A percentile compares a stretch with the other conserved stretches of the same genome.
Conservation (phyloP, 2,888 invertebrate genomes). For the Stratiomys singularior region DNA sequence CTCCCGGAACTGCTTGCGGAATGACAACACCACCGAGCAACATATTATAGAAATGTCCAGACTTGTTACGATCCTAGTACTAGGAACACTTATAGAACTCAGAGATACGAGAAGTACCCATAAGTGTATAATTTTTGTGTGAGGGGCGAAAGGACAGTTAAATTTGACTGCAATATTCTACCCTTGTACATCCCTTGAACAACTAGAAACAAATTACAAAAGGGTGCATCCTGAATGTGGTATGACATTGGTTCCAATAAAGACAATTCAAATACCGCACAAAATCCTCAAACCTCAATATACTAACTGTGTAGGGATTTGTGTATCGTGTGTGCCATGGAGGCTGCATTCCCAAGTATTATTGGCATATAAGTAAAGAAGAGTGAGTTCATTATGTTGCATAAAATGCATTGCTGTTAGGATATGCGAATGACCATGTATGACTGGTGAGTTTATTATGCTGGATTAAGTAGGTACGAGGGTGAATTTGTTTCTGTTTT, state of each 20-base stretch:
- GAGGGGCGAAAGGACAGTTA: not conserved
- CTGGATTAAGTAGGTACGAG: not conserved
- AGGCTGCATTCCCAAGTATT: not conserved
- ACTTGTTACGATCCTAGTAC: not conserved
- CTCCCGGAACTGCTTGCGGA: not conserved
- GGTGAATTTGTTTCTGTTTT: not conserved
- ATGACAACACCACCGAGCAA: not conserved
- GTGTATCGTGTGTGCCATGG: not conserved
- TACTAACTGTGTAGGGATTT: too few species aligned
- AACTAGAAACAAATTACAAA: constrained; percentile 22
- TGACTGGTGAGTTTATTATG: constrained; percentile 8
- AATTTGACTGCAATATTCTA: constrained; percentile 7
- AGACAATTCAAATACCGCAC: constrained; percentile 24
- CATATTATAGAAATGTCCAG: constrained; percentile 10
- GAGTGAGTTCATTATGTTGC: constrained; percentile 1
- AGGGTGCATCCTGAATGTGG: constrained; percentile 27
- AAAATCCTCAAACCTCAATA: constrained; percentile 18
- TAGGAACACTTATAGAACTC: not conserved
- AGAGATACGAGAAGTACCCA: not conserved
- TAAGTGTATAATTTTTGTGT: not conserved
- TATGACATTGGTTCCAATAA: constrained; percentile 14
- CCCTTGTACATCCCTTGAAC: not conserved
- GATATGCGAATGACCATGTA: not conserved
- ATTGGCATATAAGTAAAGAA: constrained; percentile 13
- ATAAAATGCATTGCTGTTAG: not conserved